Evolutionary conservation across 2,888 invertebrate genomes (phyloP).

Genomic region (Mystacides longicornis): DNA sequence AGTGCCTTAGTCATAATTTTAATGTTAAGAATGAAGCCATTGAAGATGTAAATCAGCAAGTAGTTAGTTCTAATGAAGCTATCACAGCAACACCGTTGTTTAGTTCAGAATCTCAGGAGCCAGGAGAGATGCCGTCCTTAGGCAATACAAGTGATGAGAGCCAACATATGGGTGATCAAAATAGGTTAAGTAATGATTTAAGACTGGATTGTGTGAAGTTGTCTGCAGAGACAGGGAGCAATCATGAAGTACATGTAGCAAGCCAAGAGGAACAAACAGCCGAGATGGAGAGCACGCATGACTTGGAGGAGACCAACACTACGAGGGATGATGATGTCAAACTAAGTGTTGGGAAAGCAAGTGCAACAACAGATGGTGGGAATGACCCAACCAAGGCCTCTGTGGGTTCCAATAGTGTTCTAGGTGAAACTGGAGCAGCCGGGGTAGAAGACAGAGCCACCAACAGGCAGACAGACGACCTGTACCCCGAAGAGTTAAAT

Average conservation of each 20-base stretch:
- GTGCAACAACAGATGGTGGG: neutral
- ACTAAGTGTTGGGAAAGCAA: neutral
- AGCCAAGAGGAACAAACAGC: neutral
- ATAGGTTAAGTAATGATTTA: too few relatives aligned
- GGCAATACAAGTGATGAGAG: slow-evolving; percentile 2
- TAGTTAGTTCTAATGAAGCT: neutral
- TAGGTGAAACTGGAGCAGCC: too few relatives aligned
- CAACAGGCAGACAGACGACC: neutral
- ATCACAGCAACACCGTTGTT: neutral
- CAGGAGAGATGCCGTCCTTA: slow-evolving; percentile 20
- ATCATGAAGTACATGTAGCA: neutral
- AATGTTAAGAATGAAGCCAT: neutral
- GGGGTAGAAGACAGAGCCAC: neutral
- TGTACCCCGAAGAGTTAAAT: slow-evolving; percentile 74
- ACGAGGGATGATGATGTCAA: neutral
- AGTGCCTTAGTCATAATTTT: neutral
- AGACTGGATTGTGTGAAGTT: too few relatives aligned
- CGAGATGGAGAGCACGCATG: neutral
- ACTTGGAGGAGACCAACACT: neutral
- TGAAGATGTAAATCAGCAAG: neutral
- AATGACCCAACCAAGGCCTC: neutral
- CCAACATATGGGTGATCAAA: neutral
- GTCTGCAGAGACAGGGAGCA: too few relatives aligned
- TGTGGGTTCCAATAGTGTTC: too few relatives aligned
- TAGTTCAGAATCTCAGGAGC: slow-evolving; percentile 17